Conservation (phyloP, 2,888 invertebrate genomes). For the Chymomyza fuscimana region DNA sequence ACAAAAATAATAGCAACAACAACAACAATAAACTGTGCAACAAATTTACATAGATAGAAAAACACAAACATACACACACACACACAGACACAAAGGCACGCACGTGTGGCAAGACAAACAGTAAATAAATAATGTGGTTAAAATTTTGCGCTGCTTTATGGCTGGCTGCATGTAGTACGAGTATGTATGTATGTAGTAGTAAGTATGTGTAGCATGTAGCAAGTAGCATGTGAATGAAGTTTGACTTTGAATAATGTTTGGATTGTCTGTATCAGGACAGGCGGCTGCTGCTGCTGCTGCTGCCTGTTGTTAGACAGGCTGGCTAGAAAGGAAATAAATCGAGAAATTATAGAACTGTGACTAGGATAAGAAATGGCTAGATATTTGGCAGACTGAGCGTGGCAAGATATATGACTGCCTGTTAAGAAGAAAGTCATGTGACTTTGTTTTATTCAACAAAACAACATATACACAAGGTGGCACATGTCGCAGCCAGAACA, state of each 20-base stretch:
- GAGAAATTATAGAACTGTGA: constrained; percentile 74
- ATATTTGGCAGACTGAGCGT: constrained; percentile 64
- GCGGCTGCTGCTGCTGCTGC: neutral
- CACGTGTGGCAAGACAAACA: constrained; percentile 49
- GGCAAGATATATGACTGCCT: constrained; percentile 67
- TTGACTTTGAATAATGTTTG: constrained; percentile 75
- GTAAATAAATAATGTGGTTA: constrained; percentile 74
- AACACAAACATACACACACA: constrained; percentile 18
- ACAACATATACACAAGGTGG: constrained; percentile 48
- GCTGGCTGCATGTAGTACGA: constrained; percentile 32
- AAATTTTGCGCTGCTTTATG: constrained; percentile 49
- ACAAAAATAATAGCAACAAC: constrained; percentile 45
- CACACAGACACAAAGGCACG: constrained; percentile 13
- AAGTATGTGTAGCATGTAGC: neutral
- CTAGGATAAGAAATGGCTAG: constrained; percentile 73
- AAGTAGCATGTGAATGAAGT: constrained; percentile 67
- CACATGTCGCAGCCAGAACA: constrained; percentile 56
- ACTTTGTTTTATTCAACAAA: neutral
- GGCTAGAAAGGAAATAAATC: constrained; percentile 64
- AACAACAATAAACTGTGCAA: constrained; percentile 55
- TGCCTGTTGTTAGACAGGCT: constrained; percentile 27
- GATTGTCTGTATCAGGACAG: constrained; percentile 67
- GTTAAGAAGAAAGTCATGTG: constrained; percentile 44
- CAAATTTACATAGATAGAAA: constrained; percentile 60
- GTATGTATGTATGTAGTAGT: too few relatives aligned